These are phyloP conservation scores for Parazoanthus darwini DNA, from an alignment of 92 coral and sea anemone genomes.

Conservation along the genomic window DNA sequence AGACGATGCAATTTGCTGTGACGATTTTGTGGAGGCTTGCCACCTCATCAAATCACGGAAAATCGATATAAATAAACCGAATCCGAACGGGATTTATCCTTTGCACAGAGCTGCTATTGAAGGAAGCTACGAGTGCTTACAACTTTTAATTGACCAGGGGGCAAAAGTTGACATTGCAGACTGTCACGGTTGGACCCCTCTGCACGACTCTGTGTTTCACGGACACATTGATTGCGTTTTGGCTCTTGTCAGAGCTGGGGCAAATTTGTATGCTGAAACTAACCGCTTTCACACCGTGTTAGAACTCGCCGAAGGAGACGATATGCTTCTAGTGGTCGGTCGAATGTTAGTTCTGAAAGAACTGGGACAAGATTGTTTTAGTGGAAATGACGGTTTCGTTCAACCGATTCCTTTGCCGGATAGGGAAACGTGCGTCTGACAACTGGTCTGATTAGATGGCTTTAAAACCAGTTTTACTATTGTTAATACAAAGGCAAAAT, in stretches of 20 bases:
- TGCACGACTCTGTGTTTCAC: slow-evolving; percentile 91
- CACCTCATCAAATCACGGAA: slow-evolving; percentile 77
- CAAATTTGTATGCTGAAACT: slow-evolving; percentile 66
- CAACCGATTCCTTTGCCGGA: slow-evolving; percentile 56
- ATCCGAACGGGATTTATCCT: slow-evolving; percentile 77
- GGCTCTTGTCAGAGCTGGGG: slow-evolving; percentile 82
- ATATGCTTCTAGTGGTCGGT: slow-evolving; percentile 76
- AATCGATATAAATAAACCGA: slow-evolving; percentile 76
- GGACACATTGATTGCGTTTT: slow-evolving; percentile 77
- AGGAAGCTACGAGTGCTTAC: slow-evolving; percentile 89
- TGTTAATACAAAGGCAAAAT: neutral
- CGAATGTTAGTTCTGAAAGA: slow-evolving; percentile 71
- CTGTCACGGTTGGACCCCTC: slow-evolving; percentile 72
- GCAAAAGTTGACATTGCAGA: slow-evolving; percentile 73
- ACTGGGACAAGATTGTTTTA: slow-evolving; percentile 44
- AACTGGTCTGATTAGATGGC: neutral
- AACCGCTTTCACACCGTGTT: slow-evolving; percentile 59
- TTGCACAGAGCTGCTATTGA: slow-evolving; percentile 89
- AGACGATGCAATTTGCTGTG: slow-evolving; percentile 66
- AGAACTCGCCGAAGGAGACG: slow-evolving; percentile 69
- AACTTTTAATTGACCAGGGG: slow-evolving; percentile 84
- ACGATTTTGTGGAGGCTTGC: slow-evolving; percentile 85
- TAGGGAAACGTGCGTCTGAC: slow-evolving; percentile 81
- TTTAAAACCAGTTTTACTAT: neutral
- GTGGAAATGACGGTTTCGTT: slow-evolving; percentile 25